These are phyloP conservation scores for Montipora efflorescens DNA, from an alignment of 64 coral and sea anemone genomes.

Conservation along the genomic window DNA sequence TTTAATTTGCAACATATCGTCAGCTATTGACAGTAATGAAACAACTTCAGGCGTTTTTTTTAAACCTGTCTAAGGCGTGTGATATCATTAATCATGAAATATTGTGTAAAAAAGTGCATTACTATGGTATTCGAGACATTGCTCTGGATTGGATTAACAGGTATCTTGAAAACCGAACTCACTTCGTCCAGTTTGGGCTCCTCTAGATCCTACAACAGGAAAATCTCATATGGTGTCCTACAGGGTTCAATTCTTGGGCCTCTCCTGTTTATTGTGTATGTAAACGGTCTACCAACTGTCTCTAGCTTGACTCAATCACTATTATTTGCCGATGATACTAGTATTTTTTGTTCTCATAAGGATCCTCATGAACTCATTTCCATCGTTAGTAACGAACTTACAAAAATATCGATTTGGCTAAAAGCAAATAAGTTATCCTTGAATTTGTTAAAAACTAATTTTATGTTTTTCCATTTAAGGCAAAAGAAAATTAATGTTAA, in stretches of 20 bases:
- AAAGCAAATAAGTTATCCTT: neutral
- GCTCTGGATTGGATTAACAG: neutral
- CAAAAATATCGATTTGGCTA: neutral
- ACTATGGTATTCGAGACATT: neutral
- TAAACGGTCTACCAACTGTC: too few species aligned
- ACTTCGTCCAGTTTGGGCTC: neutral
- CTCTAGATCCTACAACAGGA: neutral
- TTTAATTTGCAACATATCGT: neutral
- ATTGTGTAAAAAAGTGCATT: neutral
- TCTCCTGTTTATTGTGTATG: neutral
- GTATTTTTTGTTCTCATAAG: neutral
- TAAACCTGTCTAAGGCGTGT: neutral
- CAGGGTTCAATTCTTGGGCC: too few species aligned
- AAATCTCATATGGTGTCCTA: neutral
- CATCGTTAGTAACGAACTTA: neutral
- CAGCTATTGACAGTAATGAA: neutral
- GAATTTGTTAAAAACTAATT: neutral
- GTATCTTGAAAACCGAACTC: neutral
- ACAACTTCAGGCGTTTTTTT: neutral
- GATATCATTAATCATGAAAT: neutral
- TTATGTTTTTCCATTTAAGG: too few species aligned
- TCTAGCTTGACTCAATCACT: too few species aligned
- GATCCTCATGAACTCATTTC: neutral
- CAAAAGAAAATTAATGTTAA: too few species aligned
- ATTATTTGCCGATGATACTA: too few species aligned